phyloP scores from a whole-genome alignment of 2,888 invertebrate species.

The Sialis lutaria region DNA sequence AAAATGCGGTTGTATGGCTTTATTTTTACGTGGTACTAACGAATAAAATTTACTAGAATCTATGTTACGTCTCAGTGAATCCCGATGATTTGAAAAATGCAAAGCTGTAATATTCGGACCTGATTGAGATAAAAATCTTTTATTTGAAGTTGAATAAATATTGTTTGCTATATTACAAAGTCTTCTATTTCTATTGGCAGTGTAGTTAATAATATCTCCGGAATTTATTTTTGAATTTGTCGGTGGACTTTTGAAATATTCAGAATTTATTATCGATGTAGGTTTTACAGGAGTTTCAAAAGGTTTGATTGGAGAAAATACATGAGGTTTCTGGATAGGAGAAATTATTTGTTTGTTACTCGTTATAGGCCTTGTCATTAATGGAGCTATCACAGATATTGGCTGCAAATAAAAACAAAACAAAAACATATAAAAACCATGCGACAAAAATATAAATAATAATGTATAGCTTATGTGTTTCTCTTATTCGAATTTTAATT shows the following conservation, averaged over 20 bases:
- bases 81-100: slow-evolving; percentile 2
- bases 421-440: slow-evolving; percentile 21
- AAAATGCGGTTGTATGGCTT: slow-evolving; percentile 11
- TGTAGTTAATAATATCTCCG: no score
- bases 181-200: no score
- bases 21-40: slow-evolving; percentile 12
- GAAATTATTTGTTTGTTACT: no score
- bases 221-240: no score
- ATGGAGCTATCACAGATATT: slow-evolving; percentile 40
- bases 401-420: slow-evolving; percentile 32
- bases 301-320: no score
- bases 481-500: neutral
- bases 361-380: slow-evolving; percentile 17
- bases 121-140: no score
- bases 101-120: neutral
- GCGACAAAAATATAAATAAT: slow-evolving; percentile 15
- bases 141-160: no score
- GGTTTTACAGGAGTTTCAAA: neutral
- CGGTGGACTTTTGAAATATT: neutral
- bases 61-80: slow-evolving; percentile 4
- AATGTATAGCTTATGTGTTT: slow-evolving; percentile 6
- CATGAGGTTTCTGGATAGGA: no score
- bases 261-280: neutral
- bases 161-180: no score
- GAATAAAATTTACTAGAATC: slow-evolving; percentile 19